Evolutionary conservation across 2,888 invertebrate species (phyloP).

Genomic region (Theodoxus fluviatilis): DNA sequence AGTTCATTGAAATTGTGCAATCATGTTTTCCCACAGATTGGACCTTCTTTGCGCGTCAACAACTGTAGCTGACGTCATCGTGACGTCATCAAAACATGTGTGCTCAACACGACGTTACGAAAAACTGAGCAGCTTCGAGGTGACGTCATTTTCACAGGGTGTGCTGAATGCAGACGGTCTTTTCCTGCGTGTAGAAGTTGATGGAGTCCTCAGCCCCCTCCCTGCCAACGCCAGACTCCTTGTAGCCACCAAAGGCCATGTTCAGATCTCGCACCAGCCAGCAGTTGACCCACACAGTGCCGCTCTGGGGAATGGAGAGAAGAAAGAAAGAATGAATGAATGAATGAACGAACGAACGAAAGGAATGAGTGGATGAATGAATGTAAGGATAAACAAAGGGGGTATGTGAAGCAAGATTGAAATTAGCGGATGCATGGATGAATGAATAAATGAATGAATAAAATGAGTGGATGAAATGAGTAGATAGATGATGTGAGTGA

Average conservation of each 20-base stretch:
- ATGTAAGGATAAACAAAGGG: background rate
- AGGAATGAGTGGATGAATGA: background rate
- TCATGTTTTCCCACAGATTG: no score
- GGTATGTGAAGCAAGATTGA: background rate
- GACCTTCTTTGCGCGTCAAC: no score
- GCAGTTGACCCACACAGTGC: conserved; percentile 71
- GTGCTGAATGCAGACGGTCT: conserved; percentile 67
- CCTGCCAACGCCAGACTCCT: conserved; percentile 69
- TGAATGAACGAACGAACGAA: background rate
- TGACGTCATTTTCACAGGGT: conserved; percentile 23
- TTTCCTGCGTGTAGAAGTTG: conserved; percentile 70
- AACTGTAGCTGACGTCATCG: no score
- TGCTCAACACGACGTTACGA: background rate
- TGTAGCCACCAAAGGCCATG: conserved; percentile 71
- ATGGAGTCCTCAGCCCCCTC: conserved; percentile 69
- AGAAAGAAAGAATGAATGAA: conserved; percentile 22
- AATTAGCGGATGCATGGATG: no score
- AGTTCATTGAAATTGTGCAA: no score
- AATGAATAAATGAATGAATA: no score
- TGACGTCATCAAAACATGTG: no score
- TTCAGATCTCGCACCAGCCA: conserved; percentile 70
- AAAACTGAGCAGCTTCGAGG: background rate
- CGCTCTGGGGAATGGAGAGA: no score
- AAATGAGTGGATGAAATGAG: no score
- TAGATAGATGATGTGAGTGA: no score